Evolutionary conservation across 2,888 invertebrate species (phyloP).

Genomic region (Tineola bisselliella): DNA sequence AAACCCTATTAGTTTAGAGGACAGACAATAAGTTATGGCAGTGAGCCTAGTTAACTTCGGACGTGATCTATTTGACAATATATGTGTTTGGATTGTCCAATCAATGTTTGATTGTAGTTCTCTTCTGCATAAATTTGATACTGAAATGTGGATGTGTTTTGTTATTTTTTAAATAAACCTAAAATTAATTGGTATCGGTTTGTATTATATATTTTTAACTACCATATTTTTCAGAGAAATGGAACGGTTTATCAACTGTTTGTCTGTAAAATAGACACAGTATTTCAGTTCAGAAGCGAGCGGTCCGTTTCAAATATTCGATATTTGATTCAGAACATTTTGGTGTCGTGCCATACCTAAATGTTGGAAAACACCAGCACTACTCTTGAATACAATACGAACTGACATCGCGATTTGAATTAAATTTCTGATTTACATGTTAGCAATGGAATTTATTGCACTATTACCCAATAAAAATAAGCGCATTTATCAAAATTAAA

Average conservation of each 20-base stretch:
- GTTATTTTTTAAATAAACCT: too few relatives aligned
- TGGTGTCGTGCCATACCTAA: not conserved
- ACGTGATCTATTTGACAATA: not conserved
- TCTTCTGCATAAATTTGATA: too few relatives aligned
- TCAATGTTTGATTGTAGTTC: not conserved
- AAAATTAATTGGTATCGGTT: too few relatives aligned
- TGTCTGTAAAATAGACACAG: not conserved
- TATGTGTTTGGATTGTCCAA: not conserved
- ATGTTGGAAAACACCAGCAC: not conserved
- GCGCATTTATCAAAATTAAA: too few relatives aligned
- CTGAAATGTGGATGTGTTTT: too few relatives aligned
- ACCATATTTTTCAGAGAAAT: not conserved
- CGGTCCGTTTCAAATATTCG: constrained; percentile 5
- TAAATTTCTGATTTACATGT: too few relatives aligned
- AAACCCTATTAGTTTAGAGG: too few relatives aligned
- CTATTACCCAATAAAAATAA: too few relatives aligned
- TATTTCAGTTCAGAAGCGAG: not conserved
- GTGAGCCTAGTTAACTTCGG: not conserved
- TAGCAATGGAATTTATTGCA: too few relatives aligned
- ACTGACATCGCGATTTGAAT: not conserved
- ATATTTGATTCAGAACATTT: constrained; percentile 10
- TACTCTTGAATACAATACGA: not conserved
- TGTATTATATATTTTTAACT: too few relatives aligned
- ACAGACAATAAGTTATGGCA: not conserved
- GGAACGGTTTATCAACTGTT: constrained; percentile 2